Evolutionary conservation across 2,888 invertebrate species (phyloP).

Genomic region (Pharmacophagus antenor): DNA sequence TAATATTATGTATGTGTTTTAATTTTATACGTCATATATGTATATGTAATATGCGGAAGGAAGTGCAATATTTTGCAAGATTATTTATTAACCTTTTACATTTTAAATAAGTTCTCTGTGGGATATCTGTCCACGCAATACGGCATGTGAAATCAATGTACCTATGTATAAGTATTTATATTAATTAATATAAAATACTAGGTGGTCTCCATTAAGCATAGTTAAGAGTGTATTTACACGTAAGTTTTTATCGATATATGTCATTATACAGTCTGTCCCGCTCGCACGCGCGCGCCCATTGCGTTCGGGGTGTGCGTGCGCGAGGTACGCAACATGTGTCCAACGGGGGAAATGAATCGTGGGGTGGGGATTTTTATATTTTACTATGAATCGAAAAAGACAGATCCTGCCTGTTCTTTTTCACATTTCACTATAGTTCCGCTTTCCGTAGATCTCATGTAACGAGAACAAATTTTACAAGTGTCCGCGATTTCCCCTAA

Average conservation of each 20-base stretch:
- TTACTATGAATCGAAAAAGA: constrained; percentile 77
- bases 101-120: neutral
- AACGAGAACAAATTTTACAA: constrained; percentile 32
- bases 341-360: constrained; percentile 74
- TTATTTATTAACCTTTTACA: neutral
- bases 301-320: constrained; percentile 42
- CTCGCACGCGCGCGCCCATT: constrained; percentile 43
- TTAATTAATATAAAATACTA: constrained; percentile 65
- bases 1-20: constrained; percentile 22
- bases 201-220: constrained; percentile 73
- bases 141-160: constrained; percentile 56
- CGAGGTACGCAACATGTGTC: constrained; percentile 61
- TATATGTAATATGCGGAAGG: neutral
- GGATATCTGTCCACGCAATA: neutral
- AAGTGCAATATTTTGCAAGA: neutral
- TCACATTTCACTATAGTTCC: constrained; percentile 62
- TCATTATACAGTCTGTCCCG: constrained; percentile 59
- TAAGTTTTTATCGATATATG: constrained; percentile 76
- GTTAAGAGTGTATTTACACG: constrained; percentile 62
- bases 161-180: constrained; percentile 71
- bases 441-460: constrained; percentile 63
- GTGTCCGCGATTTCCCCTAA: constrained; percentile 52
- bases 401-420: constrained; percentile 62
- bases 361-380: constrained; percentile 75
- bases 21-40: neutral